phyloP scores from a whole-genome alignment of 2,113 vertebrate genomes.

The Corydoras maculifer region DNA sequence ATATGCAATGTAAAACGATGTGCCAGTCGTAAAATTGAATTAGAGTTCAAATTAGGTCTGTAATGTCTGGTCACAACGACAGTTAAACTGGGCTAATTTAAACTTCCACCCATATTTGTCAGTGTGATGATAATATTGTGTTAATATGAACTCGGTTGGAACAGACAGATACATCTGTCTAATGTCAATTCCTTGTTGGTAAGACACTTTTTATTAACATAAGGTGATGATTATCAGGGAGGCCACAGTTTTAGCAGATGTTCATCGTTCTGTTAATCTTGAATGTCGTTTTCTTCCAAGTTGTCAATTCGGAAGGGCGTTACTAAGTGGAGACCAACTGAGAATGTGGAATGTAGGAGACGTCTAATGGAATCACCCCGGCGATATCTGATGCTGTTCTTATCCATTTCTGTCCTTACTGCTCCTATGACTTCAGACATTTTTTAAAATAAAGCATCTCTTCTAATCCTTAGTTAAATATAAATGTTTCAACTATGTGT shows the following conservation, averaged over 20 bases:
- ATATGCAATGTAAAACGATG: too few relatives aligned
- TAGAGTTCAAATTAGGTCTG: too few relatives aligned
- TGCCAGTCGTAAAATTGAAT: too few relatives aligned
- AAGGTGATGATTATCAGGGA: conserved; percentile 6
- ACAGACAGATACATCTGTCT: conserved; percentile 3
- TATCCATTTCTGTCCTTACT: background rate
- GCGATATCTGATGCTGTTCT: background rate
- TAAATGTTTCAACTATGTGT: background rate
- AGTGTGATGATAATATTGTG: conserved; percentile 6
- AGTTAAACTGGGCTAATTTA: too few relatives aligned
- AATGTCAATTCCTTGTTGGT: conserved; percentile 18
- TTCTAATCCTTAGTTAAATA: background rate
- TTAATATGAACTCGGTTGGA: conserved; percentile 2
- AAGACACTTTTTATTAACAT: conserved; percentile 21
- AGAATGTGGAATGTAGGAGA: background rate
- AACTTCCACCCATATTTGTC: conserved; percentile 4
- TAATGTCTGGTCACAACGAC: too few relatives aligned
- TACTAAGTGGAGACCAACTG: background rate
- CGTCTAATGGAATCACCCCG: conserved; percentile 3
- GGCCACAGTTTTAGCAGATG: conserved; percentile 20
- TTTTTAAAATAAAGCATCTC: too few relatives aligned
- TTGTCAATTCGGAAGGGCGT: conserved; percentile 21
- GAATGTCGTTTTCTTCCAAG: conserved; percentile 13
- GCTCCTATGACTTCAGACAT: too few relatives aligned
- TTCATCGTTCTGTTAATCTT: conserved; percentile 12